Percentiles rank a stretch among this genome's conserved stretches.
These are phyloP conservation scores for Orchesellides sinensis DNA, from an alignment of 2,888 invertebrate species.

Conservation along the genomic window DNA sequence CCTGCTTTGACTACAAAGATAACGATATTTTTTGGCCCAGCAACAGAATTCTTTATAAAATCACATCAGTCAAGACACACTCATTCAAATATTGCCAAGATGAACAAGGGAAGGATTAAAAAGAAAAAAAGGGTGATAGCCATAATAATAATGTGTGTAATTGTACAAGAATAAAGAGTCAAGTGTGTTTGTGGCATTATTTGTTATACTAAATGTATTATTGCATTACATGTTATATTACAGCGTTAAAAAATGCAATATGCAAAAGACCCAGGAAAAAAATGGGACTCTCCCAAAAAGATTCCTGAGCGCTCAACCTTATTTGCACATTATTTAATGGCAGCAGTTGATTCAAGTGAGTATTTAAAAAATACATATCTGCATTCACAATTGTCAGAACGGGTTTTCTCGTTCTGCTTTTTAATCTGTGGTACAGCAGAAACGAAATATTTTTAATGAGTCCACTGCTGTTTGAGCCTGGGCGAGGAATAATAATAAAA, in stretches of 20 bases:
- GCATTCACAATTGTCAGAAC: too few species aligned
- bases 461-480: constrained; percentile 22
- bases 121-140: constrained; percentile 47
- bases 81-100: background rate
- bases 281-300: constrained; percentile 56
- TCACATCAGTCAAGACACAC: background rate
- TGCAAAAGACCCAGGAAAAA: background rate
- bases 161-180: too few species aligned
- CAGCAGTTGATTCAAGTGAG: constrained; percentile 11
- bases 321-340: constrained; percentile 50
- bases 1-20: constrained; percentile 13
- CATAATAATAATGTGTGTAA: constrained; percentile 30
- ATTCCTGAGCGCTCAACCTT: constrained; percentile 31
- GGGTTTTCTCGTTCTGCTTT: constrained; percentile 42
- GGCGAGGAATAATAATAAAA: constrained; percentile 34
- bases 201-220: too few species aligned
- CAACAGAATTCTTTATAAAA: background rate
- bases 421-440: constrained; percentile 55
- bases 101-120: constrained; percentile 14
- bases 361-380: too few species aligned
- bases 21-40: background rate
- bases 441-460: constrained; percentile 62
- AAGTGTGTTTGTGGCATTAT: too few species aligned
- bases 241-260: background rate
- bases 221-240: background rate